Evolutionary conservation across 1,140 invertebrate genomes (phyloP), one percentile per base, ranked within the genome.

Genomic region (Pseudomyrmex pallidus): DNA sequence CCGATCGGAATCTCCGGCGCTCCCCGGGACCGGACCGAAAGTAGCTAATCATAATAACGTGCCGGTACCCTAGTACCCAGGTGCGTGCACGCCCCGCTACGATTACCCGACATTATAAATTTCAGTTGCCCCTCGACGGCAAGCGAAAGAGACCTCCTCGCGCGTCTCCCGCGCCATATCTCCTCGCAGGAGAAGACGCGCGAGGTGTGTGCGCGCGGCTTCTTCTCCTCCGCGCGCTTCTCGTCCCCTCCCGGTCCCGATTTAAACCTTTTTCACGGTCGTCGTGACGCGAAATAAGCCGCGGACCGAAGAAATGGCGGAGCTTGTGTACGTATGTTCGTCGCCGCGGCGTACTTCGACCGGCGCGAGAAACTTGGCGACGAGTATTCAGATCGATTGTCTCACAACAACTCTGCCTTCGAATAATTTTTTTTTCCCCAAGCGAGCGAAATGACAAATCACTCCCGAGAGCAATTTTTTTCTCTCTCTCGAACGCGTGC

Each of bases 11-110:
- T 94, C 93, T 94, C 90, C 91, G 85, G 88, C 89, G 90, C 86
- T 90, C 86, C 87, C 91, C 89, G 84, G 85, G 84, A 86, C 83
- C 87, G 87, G 89, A 92, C 91, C 88, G 87, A 93, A 93, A 93
- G 92, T 93, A 93, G 92, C 92, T 91, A 92, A 91, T 92, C 90
- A 91, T 93, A 93, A 93, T 93, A 93, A 93, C 90, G 91, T 90
- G 90, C 90, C 91, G 88, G 85, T 92, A 88, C 86, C 90, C 88
- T 86, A 87, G 89, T 89, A 89, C 87, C 90, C 89, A 90, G 88
- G 84, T 91, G 91, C 91, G 85, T 90, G 91, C 88, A 90, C 91
- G 89, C 90, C 85, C 88, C 72, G 84, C 88, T 83, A 90, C 85
- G 88, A 92, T 92, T 92, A 92, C 90, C 85, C 91, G 85, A 67